Evolutionary conservation across 2,797 vertebrate genomes (phyloP), one percentile per base, ranked within the genome.

Genomic region (Platalea minor): DNA sequence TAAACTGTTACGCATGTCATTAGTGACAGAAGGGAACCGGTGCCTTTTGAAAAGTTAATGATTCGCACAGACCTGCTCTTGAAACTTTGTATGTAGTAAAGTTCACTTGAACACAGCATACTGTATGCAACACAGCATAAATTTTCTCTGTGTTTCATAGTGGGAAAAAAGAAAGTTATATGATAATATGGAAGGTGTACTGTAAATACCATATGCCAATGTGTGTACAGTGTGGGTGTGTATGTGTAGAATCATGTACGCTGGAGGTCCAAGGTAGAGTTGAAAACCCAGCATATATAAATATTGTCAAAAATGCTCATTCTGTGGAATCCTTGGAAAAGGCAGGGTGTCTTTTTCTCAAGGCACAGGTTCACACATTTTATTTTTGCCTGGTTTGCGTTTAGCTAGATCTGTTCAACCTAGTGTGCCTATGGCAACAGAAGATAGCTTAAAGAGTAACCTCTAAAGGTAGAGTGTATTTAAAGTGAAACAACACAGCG

Each of bases 1-100:
- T 98, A 98, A 99, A 98, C 97, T 98, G 97, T 98, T 97, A 98
- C 85, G 93, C 97, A 98, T 98, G 98, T 98, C 98, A 98, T 98
- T 99, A 98, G 98, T 98, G 98, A 98, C 98, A 98, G 97, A 97
- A 98, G 98, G 95, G 98, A 98, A 94, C 94, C 90, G 96, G 97
- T 97, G 97, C 97, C 98, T 96, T 95, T 97, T 96, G 97, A 98
- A 97, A 99, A 99, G 98, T 99, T 99, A 99, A 99, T 98, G 98
- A 98, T 98, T 98, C 94, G 60, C 97, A 96, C 91, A 97, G 97
- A 97, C 96, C 96, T 96, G 85, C 88, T 97, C 97, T 96, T 96
- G 97, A 97, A 97, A 97, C 72, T 96, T 95, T 96, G 97, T 90
- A 95, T 91, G 96, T 96, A 95, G 77, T 94, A 96, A 96, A 97